Percentiles rank a stretch among this genome's conserved stretches.
Conservation (phyloP, 2,888 invertebrate genomes). For the Phorcus lineatus region DNA sequence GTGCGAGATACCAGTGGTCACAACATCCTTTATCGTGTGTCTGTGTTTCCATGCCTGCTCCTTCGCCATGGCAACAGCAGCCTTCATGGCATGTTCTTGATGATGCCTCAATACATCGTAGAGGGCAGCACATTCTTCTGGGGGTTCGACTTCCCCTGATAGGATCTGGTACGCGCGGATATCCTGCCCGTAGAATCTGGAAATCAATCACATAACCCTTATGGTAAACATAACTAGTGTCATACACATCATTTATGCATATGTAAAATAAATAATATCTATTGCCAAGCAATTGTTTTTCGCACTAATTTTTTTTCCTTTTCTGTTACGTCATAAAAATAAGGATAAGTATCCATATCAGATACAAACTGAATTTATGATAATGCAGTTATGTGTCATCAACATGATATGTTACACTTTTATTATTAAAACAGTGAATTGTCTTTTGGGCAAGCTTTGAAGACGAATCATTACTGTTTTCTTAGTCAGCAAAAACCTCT, state of each 20-base stretch:
- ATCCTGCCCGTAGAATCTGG: constrained; percentile 68
- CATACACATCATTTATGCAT: background rate
- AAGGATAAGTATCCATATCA: too few species aligned
- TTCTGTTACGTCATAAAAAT: too few species aligned
- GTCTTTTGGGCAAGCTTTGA: too few species aligned
- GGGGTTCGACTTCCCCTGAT: constrained; percentile 60
- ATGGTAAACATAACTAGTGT: background rate
- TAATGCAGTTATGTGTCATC: too few species aligned
- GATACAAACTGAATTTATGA: too few species aligned
- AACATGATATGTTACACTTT: too few species aligned
- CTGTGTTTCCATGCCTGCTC: constrained; percentile 50
- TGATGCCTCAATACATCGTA: constrained; percentile 68
- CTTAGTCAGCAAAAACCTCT: too few species aligned
- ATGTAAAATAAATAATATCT: background rate
- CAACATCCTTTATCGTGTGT: constrained; percentile 12
- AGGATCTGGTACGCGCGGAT: constrained; percentile 68
- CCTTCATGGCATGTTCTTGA: constrained; percentile 56
- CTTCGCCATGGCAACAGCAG: constrained; percentile 59
- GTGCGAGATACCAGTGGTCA: constrained; percentile 14
- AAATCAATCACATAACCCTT: constrained; percentile 5
- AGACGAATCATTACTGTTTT: too few species aligned
- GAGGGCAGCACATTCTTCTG: constrained; percentile 61
- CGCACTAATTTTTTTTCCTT: too few species aligned
- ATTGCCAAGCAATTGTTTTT: too few species aligned
- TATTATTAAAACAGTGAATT: too few species aligned